phyloP scores from a whole-genome alignment of 2,797 vertebrate genomes.

The Pelochelys cantorii region DNA sequence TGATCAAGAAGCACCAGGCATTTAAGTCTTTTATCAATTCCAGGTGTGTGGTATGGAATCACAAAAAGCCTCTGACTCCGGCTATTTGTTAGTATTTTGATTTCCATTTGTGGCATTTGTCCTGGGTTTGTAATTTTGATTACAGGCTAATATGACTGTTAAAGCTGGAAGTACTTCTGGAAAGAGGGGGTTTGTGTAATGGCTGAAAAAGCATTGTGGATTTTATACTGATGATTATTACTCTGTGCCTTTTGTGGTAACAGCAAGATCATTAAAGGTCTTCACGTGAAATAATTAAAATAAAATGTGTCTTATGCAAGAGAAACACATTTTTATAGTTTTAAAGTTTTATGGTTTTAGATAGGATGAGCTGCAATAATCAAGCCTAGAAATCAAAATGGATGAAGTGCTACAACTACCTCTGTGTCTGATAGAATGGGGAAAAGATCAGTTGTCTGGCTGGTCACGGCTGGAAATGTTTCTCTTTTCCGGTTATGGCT shows the following conservation, averaged over 20 bases:
- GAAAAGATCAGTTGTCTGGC: neutral
- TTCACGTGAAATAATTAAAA: neutral
- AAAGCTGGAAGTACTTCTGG: neutral
- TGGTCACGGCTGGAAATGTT: neutral
- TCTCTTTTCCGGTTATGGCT: neutral
- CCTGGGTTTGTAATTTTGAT: constrained; percentile 1
- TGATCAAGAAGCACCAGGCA: neutral
- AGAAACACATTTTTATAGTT: neutral
- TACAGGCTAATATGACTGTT: neutral
- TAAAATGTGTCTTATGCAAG: neutral
- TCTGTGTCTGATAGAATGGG: neutral
- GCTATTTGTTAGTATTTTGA: neutral
- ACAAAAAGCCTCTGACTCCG: accelerated
- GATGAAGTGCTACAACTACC: neutral
- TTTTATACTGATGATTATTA: neutral
- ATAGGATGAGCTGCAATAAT: neutral
- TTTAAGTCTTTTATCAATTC: neutral
- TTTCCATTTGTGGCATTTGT: neutral
- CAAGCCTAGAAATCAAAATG: neutral
- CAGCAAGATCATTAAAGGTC: neutral
- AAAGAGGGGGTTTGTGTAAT: neutral
- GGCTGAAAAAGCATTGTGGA: neutral
- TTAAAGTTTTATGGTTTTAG: neutral
- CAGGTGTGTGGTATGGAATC: neutral
- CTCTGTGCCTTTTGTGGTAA: neutral